Percentiles rank a stretch among this genome's conserved stretches.
Evolutionary conservation across 2,113 vertebrate species (phyloP).

Genomic region (Brachionichthys hirsutus): DNA sequence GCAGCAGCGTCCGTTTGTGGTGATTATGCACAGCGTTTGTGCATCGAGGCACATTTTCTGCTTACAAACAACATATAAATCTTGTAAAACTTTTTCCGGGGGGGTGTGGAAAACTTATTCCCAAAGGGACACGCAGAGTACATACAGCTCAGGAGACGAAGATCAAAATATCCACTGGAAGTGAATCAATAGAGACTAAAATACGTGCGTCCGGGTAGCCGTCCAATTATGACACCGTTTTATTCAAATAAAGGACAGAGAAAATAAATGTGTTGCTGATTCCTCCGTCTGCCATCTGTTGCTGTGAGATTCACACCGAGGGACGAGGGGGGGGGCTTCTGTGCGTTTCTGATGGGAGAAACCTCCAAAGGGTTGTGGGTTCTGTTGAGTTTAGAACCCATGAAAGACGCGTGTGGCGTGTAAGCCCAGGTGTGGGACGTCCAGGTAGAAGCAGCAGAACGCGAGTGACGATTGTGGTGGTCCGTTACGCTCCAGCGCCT

Average conservation of each 20-base stretch:
- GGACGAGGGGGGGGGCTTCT: constrained; percentile 30
- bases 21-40: not conserved
- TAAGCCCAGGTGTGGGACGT: constrained; percentile 1
- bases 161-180: constrained; percentile 64
- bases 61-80: constrained; percentile 10
- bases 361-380: not conserved
- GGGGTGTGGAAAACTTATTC: constrained; percentile 24
- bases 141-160: constrained; percentile 41
- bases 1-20: no score
- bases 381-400: constrained; percentile 7
- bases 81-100: constrained; percentile 11
- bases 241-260: constrained; percentile 70
- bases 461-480: no score
- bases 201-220: constrained; percentile 59
- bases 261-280: constrained; percentile 79
- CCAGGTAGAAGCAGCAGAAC: no score
- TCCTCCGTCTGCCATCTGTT: constrained; percentile 76
- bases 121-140: constrained; percentile 13
- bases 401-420: constrained; percentile 14
- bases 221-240: constrained; percentile 73
- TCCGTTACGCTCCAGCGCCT: constrained; percentile 10
- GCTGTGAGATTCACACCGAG: constrained; percentile 68
- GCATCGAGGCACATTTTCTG: not conserved
- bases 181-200: constrained; percentile 56
- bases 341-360: no score